A percentile compares a stretch with the other conserved stretches of the same genome.
Conservation (phyloP, 2,888 invertebrate genomes). For the Nipponacmea schrenckii region DNA sequence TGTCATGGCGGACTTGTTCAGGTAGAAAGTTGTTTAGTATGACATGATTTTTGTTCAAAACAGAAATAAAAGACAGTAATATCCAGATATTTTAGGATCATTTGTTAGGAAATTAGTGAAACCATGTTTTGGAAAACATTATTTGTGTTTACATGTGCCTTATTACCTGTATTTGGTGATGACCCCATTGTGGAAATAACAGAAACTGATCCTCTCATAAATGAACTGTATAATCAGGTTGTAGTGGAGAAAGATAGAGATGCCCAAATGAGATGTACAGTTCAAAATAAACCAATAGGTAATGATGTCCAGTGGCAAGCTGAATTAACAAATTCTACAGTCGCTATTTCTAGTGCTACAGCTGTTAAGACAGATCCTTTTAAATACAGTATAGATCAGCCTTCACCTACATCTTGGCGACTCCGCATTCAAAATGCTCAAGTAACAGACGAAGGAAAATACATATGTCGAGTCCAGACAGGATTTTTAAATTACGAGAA, state of each 20-base stretch:
- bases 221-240: conserved; percentile 30
- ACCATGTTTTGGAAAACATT: background rate
- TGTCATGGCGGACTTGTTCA: too few species aligned
- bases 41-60: too few species aligned
- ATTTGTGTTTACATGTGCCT: conserved; percentile 11
- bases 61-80: too few species aligned
- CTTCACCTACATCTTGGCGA: conserved; percentile 54
- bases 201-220: conserved; percentile 63
- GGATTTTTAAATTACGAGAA: conserved; percentile 47
- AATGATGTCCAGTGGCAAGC: conserved; percentile 36
- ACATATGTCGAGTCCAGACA: conserved; percentile 53
- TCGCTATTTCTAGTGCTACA: conserved; percentile 44
- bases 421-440: conserved; percentile 56
- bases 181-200: conserved; percentile 59
- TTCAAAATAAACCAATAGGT: conserved; percentile 48
- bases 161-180: conserved; percentile 45
- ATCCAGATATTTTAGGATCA: too few species aligned
- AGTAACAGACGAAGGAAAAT: conserved; percentile 48
- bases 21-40: too few species aligned
- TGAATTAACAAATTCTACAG: background rate
- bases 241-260: conserved; percentile 47
- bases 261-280: conserved; percentile 53
- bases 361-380: conserved; percentile 47
- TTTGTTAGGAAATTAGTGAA: too few species aligned
- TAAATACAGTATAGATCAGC: conserved; percentile 54